These are phyloP conservation scores for Steatocranus sp. DNA, from an alignment of 2,797 vertebrate species.

Conservation along the genomic window DNA sequence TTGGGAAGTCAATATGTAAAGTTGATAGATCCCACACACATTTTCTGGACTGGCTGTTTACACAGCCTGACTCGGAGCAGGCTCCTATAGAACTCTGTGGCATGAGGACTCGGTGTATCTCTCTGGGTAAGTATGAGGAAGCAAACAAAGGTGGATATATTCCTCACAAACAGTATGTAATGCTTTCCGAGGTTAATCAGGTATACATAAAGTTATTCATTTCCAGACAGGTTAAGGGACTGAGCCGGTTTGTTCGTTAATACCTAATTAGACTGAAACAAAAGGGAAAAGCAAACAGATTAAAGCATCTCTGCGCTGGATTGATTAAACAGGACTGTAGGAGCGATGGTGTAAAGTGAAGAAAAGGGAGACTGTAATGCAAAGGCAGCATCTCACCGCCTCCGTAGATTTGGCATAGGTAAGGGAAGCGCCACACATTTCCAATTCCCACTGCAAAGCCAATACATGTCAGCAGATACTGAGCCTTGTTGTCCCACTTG, in stretches of 20 bases:
- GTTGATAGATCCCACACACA: background rate
- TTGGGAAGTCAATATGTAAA: constrained; percentile 4
- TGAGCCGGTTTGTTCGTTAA: background rate
- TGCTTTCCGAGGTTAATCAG: background rate
- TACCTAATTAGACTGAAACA: background rate
- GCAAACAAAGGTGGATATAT: background rate
- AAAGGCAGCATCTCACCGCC: constrained; percentile 78
- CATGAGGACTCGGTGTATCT: background rate
- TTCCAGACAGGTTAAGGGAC: background rate
- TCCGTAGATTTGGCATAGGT: constrained; percentile 88
- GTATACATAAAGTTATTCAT: background rate
- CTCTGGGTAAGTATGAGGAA: constrained; percentile 18
- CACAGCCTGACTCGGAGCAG: background rate
- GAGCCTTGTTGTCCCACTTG: constrained; percentile 82
- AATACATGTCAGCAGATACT: constrained; percentile 86
- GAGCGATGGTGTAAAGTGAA: background rate
- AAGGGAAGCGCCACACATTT: constrained; percentile 92
- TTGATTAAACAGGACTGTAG: background rate
- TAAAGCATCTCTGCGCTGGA: background rate
- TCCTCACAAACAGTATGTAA: background rate
- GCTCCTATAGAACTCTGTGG: background rate
- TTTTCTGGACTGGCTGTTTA: constrained; percentile 5
- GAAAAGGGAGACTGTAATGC: background rate
- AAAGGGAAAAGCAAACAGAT: background rate
- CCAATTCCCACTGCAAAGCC: constrained; percentile 90